Conservation (phyloP, 2,888 invertebrate genomes). For the Drosophila meridiana region DNA sequence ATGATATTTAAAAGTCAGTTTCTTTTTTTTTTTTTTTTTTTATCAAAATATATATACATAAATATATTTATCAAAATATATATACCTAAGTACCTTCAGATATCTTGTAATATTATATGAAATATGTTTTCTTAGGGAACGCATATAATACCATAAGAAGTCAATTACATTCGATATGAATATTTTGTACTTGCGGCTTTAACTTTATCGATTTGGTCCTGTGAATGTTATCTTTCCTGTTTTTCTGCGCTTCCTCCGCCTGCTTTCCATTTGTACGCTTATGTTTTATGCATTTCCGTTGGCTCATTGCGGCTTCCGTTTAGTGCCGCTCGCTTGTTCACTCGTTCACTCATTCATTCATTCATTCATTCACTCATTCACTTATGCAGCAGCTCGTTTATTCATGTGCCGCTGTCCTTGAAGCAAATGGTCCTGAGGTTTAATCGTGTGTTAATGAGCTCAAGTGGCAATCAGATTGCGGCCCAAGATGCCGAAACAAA, state of each 20-base stretch:
- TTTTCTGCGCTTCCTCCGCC: neutral
- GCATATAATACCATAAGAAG: neutral
- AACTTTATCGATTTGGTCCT: slow-evolving; percentile 38
- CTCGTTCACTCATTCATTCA: slow-evolving; percentile 43
- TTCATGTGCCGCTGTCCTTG: slow-evolving; percentile 44
- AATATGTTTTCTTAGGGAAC: no score
- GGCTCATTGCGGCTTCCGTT: slow-evolving; percentile 27
- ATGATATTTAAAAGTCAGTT: no score
- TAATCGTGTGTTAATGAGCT: slow-evolving; percentile 79
- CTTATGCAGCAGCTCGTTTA: slow-evolving; percentile 44
- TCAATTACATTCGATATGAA: neutral
- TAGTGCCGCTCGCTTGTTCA: slow-evolving; percentile 47
- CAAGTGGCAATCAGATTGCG: slow-evolving; percentile 76
- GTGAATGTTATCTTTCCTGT: slow-evolving; percentile 4
- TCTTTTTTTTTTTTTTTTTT: no score
- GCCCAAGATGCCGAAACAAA: slow-evolving; percentile 49
- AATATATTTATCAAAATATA: no score
- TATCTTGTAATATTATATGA: no score
- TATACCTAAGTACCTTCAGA: no score
- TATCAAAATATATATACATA: no score
- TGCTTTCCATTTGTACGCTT: slow-evolving; percentile 22
- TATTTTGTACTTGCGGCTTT: neutral
- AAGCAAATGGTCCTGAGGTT: slow-evolving; percentile 63
- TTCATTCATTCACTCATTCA: slow-evolving; percentile 49
- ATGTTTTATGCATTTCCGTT: slow-evolving; percentile 62